phyloP scores from a whole-genome alignment of 2,888 invertebrate species.

The Helicoverpa assulta region DNA sequence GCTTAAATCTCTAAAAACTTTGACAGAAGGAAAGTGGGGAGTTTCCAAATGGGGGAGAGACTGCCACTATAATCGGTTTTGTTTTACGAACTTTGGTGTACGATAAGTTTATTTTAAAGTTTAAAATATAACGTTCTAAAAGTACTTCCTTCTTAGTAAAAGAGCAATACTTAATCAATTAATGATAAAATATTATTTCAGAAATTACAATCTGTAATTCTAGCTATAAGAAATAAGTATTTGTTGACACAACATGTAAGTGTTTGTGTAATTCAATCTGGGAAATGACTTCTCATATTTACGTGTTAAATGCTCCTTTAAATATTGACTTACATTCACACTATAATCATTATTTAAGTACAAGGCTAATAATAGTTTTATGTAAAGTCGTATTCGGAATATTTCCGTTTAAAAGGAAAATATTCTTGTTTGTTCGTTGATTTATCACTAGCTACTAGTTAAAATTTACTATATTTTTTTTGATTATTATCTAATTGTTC shows the following conservation, averaged over 20 bases:
- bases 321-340: conserved; percentile 6
- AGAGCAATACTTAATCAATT: background rate
- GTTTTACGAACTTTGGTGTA: conserved; percentile 21
- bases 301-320: background rate
- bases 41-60: conserved; percentile 14
- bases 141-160: background rate
- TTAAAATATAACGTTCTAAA: conserved; percentile 7
- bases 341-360: background rate
- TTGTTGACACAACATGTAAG: background rate
- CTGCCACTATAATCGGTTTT: conserved; percentile 32
- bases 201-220: too few relatives aligned
- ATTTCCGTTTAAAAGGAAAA: background rate
- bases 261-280: background rate
- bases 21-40: conserved; percentile 22
- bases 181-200: too few relatives aligned
- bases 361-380: background rate
- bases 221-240: too few relatives aligned
- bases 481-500: too few relatives aligned
- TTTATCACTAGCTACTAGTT: too few relatives aligned
- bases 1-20: conserved; percentile 49
- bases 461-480: too few relatives aligned
- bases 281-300: background rate
- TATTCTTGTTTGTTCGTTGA: too few relatives aligned
- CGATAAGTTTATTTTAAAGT: conserved; percentile 25
- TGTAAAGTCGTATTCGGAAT: background rate